Conservation (phyloP, 2,888 invertebrate species). For the Drosophila demipolita region DNA sequence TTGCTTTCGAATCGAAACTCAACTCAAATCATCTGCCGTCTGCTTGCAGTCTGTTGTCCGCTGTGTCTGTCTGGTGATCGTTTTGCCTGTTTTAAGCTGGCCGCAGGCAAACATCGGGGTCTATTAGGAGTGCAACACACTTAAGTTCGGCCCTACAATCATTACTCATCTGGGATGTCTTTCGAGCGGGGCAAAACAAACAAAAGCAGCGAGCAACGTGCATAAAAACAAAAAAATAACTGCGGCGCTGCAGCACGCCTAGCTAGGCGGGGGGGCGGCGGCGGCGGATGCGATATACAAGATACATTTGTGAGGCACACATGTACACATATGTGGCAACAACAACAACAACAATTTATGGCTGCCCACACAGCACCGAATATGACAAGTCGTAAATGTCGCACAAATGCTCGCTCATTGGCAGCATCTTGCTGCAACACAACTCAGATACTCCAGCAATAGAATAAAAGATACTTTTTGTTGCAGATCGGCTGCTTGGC, state of each 20-base stretch:
- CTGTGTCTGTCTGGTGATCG: neutral
- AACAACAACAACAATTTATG: conserved; percentile 62
- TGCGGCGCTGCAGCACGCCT: conserved; percentile 25
- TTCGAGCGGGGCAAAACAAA: conserved; percentile 43
- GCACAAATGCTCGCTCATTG: conserved; percentile 55
- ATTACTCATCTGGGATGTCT: conserved; percentile 71
- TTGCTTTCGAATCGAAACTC: conserved; percentile 50
- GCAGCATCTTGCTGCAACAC: conserved; percentile 43
- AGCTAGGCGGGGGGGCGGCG: conserved; percentile 42
- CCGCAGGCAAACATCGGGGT: conserved; percentile 58
- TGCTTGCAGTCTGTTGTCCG: neutral
- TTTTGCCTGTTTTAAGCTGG: conserved; percentile 55
- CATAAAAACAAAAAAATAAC: conserved; percentile 44
- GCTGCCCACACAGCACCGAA: conserved; percentile 73
- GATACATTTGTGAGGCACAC: conserved; percentile 43
- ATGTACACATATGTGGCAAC: conserved; percentile 40
- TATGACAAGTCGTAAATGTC: conserved; percentile 78
- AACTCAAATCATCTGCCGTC: conserved; percentile 34
- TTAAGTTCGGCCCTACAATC: conserved; percentile 68
- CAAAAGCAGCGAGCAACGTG: conserved; percentile 55
- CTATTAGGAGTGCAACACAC: conserved; percentile 61
- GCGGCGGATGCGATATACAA: conserved; percentile 23
- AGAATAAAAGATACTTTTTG: conserved; percentile 51
- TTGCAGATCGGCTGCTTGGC: conserved; percentile 17
- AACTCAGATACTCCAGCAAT: conserved; percentile 21